Base-by-base conservation (phyloP, 2,797 vertebrate species). In the Propithecus deckenii region DNA sequence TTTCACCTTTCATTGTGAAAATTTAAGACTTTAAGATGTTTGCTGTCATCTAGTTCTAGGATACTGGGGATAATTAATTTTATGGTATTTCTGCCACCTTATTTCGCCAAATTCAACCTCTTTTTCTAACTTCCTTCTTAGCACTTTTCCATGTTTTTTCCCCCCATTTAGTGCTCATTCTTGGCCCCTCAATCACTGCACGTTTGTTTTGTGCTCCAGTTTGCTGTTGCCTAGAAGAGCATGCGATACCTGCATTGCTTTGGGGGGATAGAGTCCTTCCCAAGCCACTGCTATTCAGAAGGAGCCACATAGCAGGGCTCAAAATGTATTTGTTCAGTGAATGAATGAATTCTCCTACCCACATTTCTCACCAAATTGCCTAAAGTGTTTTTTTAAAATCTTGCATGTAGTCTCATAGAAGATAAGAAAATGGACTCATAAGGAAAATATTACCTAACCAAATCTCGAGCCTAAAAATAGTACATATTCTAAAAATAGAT, bases 401-500 rank as follows among this genome's bases (percentile, higher is more conserved):
- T 57, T 87, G 30, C 30, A 74, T 69, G 7, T 71, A 78, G 30
- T 43, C 50, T 65, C 25, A 71, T 25, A 86, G 48, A 23, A 67
- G n/a, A 76, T 88, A 95, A 59, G 17, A 90, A 95, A 91, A 69
- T 71, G 30, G 20, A 91, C 57, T 93, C 78, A 83, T 13, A 46
- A 86, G 41, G 55, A 89, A 71, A 75, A 65, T 15, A 96, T 93
- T 91, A 91, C 59, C 46, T 91, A 74, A 95, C 75, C 55, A 86
- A 94, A 63, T 87, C 65, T 75, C 83, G 86, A 91, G 48, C 43
- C 90, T 95, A 94, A 97, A 92, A 79, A 83, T 94, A 95, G 50
- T 83, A 23, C 28, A 35, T 48, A 71, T 83, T 95, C 76, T 91
- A 96, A 94, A 55, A 94, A 92, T 91, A 91, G 48, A 50, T 22